Conservation (phyloP, 2,888 invertebrate genomes). For the Rugalucina vietnamica region DNA sequence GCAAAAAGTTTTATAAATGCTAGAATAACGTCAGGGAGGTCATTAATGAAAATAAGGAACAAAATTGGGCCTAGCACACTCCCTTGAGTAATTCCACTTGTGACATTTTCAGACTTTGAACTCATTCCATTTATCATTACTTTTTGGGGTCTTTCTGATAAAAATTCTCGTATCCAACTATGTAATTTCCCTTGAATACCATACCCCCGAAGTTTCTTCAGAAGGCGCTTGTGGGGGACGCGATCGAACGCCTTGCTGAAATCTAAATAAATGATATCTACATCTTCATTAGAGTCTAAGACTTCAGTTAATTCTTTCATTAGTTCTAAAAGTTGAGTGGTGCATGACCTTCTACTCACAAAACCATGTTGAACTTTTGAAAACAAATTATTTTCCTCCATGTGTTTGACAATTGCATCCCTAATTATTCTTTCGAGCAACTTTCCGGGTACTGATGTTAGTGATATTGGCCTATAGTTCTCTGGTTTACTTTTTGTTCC, state of each 20-base stretch:
- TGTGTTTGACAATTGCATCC: neutral
- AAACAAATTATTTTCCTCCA: conserved; percentile 12
- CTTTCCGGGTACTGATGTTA: conserved; percentile 1
- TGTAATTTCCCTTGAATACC: neutral
- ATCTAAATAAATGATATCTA: neutral
- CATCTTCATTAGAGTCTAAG: neutral
- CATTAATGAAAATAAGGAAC: neutral
- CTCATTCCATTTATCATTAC: neutral
- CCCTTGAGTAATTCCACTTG: neutral
- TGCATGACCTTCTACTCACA: neutral
- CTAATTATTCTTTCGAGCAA: conserved; percentile 2
- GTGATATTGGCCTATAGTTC: conserved; percentile 6
- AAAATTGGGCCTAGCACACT: neutral
- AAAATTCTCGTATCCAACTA: neutral
- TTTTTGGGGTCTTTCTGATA: neutral
- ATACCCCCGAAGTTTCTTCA: neutral
- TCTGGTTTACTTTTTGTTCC: neutral
- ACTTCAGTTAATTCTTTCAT: neutral
- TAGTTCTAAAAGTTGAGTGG: neutral
- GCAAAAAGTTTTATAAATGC: neutral
- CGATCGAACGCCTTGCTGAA: neutral
- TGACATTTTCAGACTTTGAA: neutral
- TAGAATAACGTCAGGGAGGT: neutral
- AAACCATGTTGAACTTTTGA: neutral
- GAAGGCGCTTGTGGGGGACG: neutral